Percentiles rank a stretch among this genome's conserved stretches.
Evolutionary conservation across 1,140 invertebrate genomes (phyloP).

Genomic region (Mycetomoellerius zeteki): DNA sequence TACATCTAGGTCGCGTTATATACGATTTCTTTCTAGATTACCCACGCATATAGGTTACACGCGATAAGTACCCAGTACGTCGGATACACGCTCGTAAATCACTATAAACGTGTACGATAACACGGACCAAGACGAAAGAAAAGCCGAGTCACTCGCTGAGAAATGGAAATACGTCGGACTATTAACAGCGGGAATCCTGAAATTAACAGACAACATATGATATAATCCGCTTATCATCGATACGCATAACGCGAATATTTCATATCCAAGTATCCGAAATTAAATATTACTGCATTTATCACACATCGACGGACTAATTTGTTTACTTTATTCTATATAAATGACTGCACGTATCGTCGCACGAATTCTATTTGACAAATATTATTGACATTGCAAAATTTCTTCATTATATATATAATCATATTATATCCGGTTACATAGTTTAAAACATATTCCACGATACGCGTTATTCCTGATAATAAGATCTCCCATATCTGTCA

Average conservation of each 20-base stretch:
- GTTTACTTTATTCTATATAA: slow-evolving; percentile 7
- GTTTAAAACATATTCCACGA: slow-evolving; percentile 37
- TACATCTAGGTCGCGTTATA: slow-evolving; percentile 45
- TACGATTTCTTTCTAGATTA: slow-evolving; percentile 63
- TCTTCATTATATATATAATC: slow-evolving; percentile 46
- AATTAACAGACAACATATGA: slow-evolving; percentile 4
- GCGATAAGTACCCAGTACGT: slow-evolving; percentile 52
- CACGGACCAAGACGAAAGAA: slow-evolving; percentile 5
- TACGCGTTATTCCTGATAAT: slow-evolving; percentile 49
- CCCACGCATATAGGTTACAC: slow-evolving; percentile 45
- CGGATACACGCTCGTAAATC: slow-evolving; percentile 67
- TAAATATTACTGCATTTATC: not conserved
- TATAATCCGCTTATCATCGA: slow-evolving; percentile 4
- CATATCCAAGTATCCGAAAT: not conserved
- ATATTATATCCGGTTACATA: slow-evolving; percentile 26
- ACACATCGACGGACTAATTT: not conserved
- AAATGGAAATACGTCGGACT: slow-evolving; percentile 23
- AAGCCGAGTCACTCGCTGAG: slow-evolving; percentile 41
- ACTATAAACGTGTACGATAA: slow-evolving; percentile 59
- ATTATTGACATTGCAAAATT: slow-evolving; percentile 33
- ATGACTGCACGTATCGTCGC: not conserved
- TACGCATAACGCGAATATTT: not conserved
- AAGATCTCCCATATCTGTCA: slow-evolving; percentile 43
- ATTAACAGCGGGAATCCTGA: slow-evolving; percentile 18
- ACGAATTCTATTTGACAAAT: slow-evolving; percentile 13